Percentiles rank a stretch among this genome's conserved stretches.
Conservation (phyloP, 2,113 vertebrate species). For the Oncorhynchus mykiss region DNA sequence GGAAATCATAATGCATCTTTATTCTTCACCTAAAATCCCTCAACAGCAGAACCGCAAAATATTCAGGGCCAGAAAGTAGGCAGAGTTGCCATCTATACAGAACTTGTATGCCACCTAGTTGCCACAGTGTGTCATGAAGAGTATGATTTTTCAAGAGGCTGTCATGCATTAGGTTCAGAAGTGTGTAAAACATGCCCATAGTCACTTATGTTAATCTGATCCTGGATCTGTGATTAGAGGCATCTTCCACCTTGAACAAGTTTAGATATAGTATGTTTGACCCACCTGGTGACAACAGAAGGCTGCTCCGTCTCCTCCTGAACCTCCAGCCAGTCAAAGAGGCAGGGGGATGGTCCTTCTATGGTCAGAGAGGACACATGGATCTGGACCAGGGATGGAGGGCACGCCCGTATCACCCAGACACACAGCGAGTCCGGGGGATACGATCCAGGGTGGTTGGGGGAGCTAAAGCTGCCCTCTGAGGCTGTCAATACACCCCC, state of each 20-base stretch:
- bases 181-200: too few relatives aligned
- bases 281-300: constrained; percentile 67
- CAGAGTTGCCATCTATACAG: too few relatives aligned
- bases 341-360: constrained; percentile 84
- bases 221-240: too few relatives aligned
- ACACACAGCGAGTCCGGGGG: constrained; percentile 80
- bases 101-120: too few relatives aligned
- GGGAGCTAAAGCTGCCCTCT: constrained; percentile 86
- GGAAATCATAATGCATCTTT: not conserved
- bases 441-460: constrained; percentile 86
- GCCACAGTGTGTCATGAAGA: too few relatives aligned
- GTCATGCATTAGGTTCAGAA: too few relatives aligned
- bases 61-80: too few relatives aligned
- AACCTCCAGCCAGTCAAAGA: constrained; percentile 90
- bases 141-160: too few relatives aligned
- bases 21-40: too few relatives aligned
- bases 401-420: constrained; percentile 81
- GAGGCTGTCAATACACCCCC: constrained; percentile 80
- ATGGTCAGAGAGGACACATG: constrained; percentile 78
- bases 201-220: too few relatives aligned
- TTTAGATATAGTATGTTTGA: not conserved
- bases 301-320: constrained; percentile 69
- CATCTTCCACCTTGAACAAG: too few relatives aligned
- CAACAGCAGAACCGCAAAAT: too few relatives aligned
- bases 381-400: constrained; percentile 79